Evolutionary conservation across 2,888 invertebrate genomes (phyloP).

Genomic region (Ennomos quercinarius): DNA sequence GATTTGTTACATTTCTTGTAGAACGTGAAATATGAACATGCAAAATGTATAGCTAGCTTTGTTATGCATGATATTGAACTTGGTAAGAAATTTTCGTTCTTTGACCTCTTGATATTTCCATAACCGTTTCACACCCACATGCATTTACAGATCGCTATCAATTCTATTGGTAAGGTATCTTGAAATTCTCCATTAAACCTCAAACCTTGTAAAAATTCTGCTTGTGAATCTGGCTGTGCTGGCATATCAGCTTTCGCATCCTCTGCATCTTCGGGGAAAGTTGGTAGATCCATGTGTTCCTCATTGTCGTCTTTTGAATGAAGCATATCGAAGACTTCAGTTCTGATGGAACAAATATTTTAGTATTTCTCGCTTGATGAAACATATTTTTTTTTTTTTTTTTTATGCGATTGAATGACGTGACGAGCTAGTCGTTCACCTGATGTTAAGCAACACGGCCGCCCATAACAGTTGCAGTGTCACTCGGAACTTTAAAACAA

Average conservation of each 20-base stretch:
- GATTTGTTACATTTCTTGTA: no score
- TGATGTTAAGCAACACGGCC: no score
- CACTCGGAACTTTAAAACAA: no score
- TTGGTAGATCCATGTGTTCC: constrained; percentile 69
- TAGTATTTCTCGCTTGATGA: not conserved
- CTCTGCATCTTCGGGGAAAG: constrained; percentile 73
- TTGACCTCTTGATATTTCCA: constrained; percentile 29
- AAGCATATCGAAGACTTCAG: constrained; percentile 82
- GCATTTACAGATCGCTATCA: constrained; percentile 3
- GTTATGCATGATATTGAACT: constrained; percentile 19
- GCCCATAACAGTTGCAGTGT: no score
- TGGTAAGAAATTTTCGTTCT: constrained; percentile 14
- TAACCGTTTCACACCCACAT: constrained; percentile 31
- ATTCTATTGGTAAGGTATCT: constrained; percentile 2
- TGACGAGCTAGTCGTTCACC: no score
- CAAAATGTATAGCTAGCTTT: not conserved
- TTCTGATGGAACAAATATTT: constrained; percentile 46
- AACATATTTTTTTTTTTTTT: no score
- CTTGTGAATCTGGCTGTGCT: constrained; percentile 64
- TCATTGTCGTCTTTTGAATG: constrained; percentile 75
- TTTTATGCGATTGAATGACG: no score
- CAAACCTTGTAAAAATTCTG: constrained; percentile 76
- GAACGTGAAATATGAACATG: constrained; percentile 11
- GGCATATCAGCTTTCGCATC: constrained; percentile 62
- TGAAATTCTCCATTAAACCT: not conserved